Evolutionary conservation across 2,113 vertebrate species (phyloP).

Genomic region (Varanus salvator): DNA sequence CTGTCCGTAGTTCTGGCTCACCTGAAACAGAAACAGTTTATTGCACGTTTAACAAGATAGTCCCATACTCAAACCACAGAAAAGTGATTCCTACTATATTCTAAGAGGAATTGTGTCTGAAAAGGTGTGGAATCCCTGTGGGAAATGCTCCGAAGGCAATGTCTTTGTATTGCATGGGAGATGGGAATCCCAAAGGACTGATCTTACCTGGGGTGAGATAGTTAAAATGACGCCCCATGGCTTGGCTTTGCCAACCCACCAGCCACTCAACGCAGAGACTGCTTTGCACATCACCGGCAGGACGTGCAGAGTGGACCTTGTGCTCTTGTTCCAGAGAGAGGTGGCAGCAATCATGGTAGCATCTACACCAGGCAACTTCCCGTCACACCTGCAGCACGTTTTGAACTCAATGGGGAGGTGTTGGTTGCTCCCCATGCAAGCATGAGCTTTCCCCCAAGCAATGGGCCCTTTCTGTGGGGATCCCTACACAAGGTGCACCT

Average conservation of each 20-base stretch:
- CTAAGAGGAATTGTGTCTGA: background rate
- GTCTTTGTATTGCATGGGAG: background rate
- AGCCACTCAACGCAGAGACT: background rate
- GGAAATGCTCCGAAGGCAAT: background rate
- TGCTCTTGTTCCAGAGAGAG: background rate
- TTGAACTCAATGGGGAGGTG: too few species aligned
- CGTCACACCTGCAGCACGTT: too few species aligned
- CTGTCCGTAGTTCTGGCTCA: too few species aligned
- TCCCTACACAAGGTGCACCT: background rate
- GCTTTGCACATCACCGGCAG: background rate
- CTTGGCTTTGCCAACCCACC: too few species aligned
- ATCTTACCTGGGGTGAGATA: background rate
- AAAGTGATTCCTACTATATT: background rate
- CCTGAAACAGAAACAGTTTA: background rate
- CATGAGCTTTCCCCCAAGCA: background rate
- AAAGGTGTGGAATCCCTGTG: background rate
- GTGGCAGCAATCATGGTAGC: too few species aligned
- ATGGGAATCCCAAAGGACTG: background rate
- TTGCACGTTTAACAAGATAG: background rate
- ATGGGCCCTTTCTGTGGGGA: background rate
- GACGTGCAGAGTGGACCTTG: background rate
- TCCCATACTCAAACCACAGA: background rate
- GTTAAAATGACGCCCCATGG: background rate
- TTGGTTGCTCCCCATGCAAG: background rate
- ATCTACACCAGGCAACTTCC: too few species aligned